Base-by-base conservation (phyloP, 1,140 invertebrate species). In the Neodiprion virginianus region DNA sequence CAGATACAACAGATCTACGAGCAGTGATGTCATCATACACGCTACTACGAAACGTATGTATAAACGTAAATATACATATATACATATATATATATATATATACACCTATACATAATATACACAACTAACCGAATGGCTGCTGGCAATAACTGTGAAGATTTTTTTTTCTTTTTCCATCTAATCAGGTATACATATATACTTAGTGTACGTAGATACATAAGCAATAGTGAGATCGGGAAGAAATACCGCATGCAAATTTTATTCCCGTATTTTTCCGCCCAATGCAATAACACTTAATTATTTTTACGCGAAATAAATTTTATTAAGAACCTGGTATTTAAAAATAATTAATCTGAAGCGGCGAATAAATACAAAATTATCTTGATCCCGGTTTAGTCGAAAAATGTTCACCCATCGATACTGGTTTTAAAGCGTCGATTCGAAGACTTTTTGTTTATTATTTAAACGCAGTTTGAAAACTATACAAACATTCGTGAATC, bases 91-190 rank as follows among this genome's bases (percentile, higher is more conserved):
- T 23, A n/a, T n/a, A n/a, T n/a, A 67, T 5, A 40, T 40, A 40
- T 40, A 40, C 28, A 40, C 28, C 17, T 21, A 40, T 5, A 40
- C 28, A 40, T 67, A 12, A 67, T 40, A 69, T 17, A 48, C 68
- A 40, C 23, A 40, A 61, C 11, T 21, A 28, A 14, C 14, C 47
- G 17, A 40, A 40, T 69, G 28, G 12, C 23, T 69, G 23, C 23
- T 23, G 28, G 23, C 68, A 69, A 23, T 40, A 69, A 40, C 47
- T 69, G 23, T 48, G 68, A 67, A 67, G 65, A 61, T 12, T 61
- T 61, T 40, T 40, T 40, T 61, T 61, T 61, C 14, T 69, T 17
- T 10, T 40, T 40, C 68, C 17, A 12, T 40, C 8, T 40, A 67
- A 67, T 10, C n/a, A 67, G n/a, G 23, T 17, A 17, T 17, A 67